Percentiles rank a stretch among this genome's conserved stretches.
phyloP scores from a whole-genome alignment of 2,113 vertebrate species.

The Petrocephalus microphthalmus region DNA sequence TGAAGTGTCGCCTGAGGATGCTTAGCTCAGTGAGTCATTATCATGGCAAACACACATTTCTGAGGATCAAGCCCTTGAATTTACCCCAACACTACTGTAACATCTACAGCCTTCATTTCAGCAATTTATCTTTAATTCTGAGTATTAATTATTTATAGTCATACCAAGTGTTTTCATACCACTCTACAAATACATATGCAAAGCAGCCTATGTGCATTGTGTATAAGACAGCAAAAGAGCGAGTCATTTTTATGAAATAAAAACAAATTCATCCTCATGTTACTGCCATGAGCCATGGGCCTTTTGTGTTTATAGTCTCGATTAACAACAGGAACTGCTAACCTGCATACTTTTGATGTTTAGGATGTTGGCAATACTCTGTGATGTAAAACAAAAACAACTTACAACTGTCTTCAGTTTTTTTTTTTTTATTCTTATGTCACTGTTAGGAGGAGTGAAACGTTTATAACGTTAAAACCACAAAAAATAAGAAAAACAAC shows the following conservation, averaged over 20 bases:
- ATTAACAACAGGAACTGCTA: background rate
- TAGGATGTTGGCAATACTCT: background rate
- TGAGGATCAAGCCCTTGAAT: background rate
- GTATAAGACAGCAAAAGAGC: background rate
- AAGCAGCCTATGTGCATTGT: background rate
- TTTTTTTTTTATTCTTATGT: background rate
- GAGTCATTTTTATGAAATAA: background rate
- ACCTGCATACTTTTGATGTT: background rate
- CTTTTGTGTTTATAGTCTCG: background rate
- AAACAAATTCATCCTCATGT: background rate
- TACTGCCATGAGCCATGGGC: slow-evolving; percentile 46
- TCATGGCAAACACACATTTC: background rate
- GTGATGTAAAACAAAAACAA: background rate
- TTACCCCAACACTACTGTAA: background rate
- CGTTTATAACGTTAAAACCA: background rate
- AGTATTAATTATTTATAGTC: background rate
- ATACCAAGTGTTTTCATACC: background rate
- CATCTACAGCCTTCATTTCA: background rate
- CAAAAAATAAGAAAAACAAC: background rate
- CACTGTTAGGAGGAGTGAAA: background rate
- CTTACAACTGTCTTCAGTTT: background rate
- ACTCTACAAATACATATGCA: background rate
- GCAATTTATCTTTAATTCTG: background rate
- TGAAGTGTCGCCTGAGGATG: background rate
- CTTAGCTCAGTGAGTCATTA: background rate